Evolutionary conservation across 2,888 invertebrate genomes (phyloP), one percentile per base, ranked within the genome.

Genomic region (Xylocampa areola): DNA sequence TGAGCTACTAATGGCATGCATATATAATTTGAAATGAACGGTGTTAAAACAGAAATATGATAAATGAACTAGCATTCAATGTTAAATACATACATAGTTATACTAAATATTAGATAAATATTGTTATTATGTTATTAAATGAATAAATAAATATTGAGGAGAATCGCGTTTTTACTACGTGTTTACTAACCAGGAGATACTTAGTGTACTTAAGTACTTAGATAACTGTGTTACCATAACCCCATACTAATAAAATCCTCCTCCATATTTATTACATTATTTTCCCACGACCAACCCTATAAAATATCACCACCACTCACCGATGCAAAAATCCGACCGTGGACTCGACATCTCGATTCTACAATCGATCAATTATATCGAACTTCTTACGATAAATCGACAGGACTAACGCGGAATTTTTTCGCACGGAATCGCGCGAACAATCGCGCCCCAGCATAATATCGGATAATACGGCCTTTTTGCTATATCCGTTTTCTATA

Each of bases 401-500:
- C 55, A 55, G 55, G 57, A 50, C 69, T 50, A 64, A 59, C 64
- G 54, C 75, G 30, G 75, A 76, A 74, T 83, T 87, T 87, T 87
- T 87, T 86, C 85, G 83, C 85, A 82, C 85, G 81, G 62, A 71
- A 77, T 79, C 85, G 76, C 81, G 82, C 83, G 81, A 83, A 86
- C 85, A 88, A 84, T 87, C 85, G 82, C 73, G 65, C 79, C 79
- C 78, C 77, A 78, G 84, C 79, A 83, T 86, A 85, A 85, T 86
- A 87, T 83, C 79, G 79, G 82, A 84, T 86, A 88, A 86, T 85
- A 83, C 80, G 79, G 77, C 70, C 81, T 87, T 88, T 89, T 87
- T 87, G 82, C 81, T 74, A 68, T 73, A 79, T 81, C 76, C 79
- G 79, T 84, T 87, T 89, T 90, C 90, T 89, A 83, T 91, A 87